Conservation (phyloP, 2,113 vertebrate species). For the Sialia sialis region DNA sequence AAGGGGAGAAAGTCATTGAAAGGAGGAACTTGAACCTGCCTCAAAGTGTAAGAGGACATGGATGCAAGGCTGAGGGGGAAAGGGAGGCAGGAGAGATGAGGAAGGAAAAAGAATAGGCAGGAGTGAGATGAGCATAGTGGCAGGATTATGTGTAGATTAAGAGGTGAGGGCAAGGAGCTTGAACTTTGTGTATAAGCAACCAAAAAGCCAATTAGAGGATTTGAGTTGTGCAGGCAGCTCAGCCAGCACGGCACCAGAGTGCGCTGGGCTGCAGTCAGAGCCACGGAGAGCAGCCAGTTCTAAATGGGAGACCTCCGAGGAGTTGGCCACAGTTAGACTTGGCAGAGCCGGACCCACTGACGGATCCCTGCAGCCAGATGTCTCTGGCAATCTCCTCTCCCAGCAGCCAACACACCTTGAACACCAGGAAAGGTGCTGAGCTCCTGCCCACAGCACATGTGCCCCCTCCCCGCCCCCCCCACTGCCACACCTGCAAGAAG, state of each 20-base stretch:
- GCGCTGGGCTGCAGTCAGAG: fast-evolving
- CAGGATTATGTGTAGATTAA: background rate
- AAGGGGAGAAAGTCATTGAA: background rate
- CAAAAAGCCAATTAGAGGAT: conserved; percentile 23
- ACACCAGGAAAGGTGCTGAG: fast-evolving
- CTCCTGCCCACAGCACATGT: background rate
- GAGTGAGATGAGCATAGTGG: background rate
- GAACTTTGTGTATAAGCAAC: background rate
- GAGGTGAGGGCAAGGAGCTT: conserved; percentile 5
- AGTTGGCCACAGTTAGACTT: fast-evolving
- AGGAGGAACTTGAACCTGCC: background rate
- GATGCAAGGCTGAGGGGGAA: background rate
- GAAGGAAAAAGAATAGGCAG: background rate
- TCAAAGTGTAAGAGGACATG: fast-evolving
- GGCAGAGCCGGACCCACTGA: background rate
- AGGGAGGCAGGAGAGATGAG: background rate
- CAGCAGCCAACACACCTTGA: background rate
- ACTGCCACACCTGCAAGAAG: background rate
- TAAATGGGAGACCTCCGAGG: background rate
- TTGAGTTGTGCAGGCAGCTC: background rate
- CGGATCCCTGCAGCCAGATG: background rate
- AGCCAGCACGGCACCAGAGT: background rate
- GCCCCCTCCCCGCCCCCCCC: background rate
- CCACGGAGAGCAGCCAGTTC: fast-evolving
- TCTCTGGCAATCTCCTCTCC: background rate